These are phyloP conservation scores for Mustela nigripes DNA, from an alignment of 2,113 vertebrate species.

Conservation along the genomic window DNA sequence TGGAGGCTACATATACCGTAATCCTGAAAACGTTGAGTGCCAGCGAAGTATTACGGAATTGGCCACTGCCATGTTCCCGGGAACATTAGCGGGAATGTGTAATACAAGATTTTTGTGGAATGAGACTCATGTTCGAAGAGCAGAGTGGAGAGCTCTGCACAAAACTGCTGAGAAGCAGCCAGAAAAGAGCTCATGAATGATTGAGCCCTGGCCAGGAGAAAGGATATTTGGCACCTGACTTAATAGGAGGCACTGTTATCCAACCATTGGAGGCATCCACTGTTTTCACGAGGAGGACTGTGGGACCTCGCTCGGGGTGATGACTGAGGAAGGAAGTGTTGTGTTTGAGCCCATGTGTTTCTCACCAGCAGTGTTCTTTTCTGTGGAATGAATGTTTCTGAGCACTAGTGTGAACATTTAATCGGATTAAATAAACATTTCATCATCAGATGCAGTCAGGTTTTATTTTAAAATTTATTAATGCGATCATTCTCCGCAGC, in stretches of 20 bases:
- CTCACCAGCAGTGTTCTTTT: background rate
- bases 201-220: slow-evolving; percentile 49
- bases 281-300: background rate
- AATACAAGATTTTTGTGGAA: slow-evolving; percentile 61
- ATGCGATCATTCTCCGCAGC: background rate
- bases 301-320: background rate
- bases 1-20: background rate
- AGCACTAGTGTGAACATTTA: background rate
- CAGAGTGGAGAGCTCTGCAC: slow-evolving; percentile 18
- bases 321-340: background rate
- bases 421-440: slow-evolving; percentile 21
- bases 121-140: slow-evolving; percentile 57
- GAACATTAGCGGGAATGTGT: slow-evolving; percentile 1
- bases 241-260: background rate
- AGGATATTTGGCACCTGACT: slow-evolving; percentile 61
- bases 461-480: slow-evolving; percentile 59
- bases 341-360: background rate
- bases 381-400: background rate
- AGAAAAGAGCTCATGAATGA: slow-evolving; percentile 44
- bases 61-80: background rate
- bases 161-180: slow-evolving; percentile 59
- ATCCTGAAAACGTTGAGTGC: background rate
- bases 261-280: background rate
- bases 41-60: background rate
- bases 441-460: slow-evolving; percentile 23